These are phyloP conservation scores for Hypomesus transpacificus DNA, from an alignment of 2,113 vertebrate species.

Conservation along the genomic window DNA sequence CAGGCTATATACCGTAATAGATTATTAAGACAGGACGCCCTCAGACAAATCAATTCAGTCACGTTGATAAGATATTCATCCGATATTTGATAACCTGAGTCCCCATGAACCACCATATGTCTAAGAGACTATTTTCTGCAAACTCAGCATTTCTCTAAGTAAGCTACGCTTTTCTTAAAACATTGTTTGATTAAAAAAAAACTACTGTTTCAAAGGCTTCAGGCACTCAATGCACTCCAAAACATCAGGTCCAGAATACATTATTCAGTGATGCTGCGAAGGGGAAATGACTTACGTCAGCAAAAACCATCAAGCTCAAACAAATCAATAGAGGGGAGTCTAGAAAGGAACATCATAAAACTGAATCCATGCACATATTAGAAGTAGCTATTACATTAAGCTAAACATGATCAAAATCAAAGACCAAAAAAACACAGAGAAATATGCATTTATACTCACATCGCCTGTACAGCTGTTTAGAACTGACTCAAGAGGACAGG, in stretches of 20 bases:
- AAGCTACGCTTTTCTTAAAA: not conserved
- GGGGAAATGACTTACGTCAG: slow-evolving; percentile 57
- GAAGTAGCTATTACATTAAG: not conserved
- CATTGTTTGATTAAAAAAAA: not conserved
- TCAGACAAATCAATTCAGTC: slow-evolving; percentile 5
- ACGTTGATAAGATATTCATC: not conserved
- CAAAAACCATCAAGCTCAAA: slow-evolving; percentile 49
- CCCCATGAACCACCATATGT: not conserved
- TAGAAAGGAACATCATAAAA: not conserved
- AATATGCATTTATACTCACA: slow-evolving; percentile 72
- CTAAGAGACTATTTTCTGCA: not conserved
- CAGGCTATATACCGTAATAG: not conserved
- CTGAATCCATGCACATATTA: not conserved
- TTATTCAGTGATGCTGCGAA: slow-evolving; percentile 48
- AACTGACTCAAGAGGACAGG: slow-evolving; percentile 53
- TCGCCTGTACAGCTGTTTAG: slow-evolving; percentile 68
- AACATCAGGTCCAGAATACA: not conserved
- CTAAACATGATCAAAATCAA: not conserved
- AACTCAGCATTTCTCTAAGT: not conserved
- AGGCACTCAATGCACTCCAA: not conserved
- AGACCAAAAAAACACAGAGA: slow-evolving; percentile 26
- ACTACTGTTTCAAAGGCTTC: not conserved
- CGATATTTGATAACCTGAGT: slow-evolving; percentile 4
- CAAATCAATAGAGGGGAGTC: slow-evolving; percentile 18
- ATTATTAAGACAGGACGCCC: not conserved